These are phyloP conservation scores for Achatina immaculata DNA, from an alignment of 1,140 invertebrate species.

Conservation along the genomic window DNA sequence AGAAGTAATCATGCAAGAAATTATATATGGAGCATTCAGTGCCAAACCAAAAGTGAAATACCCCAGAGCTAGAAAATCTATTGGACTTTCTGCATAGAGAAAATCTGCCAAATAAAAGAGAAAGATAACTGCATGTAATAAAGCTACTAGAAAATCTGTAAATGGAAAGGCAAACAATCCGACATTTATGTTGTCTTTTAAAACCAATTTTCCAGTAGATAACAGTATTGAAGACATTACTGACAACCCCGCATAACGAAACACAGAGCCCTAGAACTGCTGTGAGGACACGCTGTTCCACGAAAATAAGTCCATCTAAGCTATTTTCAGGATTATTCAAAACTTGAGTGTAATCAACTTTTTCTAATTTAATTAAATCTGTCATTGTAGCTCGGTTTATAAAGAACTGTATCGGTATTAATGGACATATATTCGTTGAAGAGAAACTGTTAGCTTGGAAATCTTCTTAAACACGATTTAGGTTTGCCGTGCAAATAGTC, in stretches of 20 bases:
- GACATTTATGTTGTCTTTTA: conserved; percentile 2
- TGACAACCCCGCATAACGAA: background rate
- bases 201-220: background rate
- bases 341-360: too few relatives aligned
- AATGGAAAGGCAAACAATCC: background rate
- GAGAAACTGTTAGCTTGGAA: too few relatives aligned
- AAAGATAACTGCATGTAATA: background rate
- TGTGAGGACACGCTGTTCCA: too few relatives aligned
- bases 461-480: too few relatives aligned
- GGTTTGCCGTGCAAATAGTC: too few relatives aligned
- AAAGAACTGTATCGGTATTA: too few relatives aligned
- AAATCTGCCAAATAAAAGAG: background rate
- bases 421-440: too few relatives aligned
- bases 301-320: too few relatives aligned
- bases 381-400: too few relatives aligned
- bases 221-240: background rate
- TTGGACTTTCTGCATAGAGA: background rate
- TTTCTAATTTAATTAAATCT: too few relatives aligned
- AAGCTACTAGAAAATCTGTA: background rate
- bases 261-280: too few relatives aligned
- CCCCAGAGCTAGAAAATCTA: background rate
- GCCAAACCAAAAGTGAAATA: conserved; percentile 2
- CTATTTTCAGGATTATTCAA: too few relatives aligned
- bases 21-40: background rate
- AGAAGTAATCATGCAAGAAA: conserved; percentile 13